phyloP scores from a whole-genome alignment of 2,797 vertebrate genomes.

The Anguilla marmorata region DNA sequence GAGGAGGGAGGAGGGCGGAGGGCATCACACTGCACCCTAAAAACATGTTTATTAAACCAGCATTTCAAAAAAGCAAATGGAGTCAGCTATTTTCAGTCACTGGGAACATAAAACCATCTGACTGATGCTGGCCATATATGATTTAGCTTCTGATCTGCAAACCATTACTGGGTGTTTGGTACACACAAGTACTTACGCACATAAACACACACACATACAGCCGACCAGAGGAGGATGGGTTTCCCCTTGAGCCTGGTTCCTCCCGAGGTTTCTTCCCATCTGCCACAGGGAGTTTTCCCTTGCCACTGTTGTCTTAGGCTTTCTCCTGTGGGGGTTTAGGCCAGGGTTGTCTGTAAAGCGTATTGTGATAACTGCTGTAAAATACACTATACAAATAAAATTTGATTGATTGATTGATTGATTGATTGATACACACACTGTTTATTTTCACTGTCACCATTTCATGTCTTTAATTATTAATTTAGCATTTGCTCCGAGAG shows the following conservation, averaged over 20 bases:
- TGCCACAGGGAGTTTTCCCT: no score
- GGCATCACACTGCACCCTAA: background rate
- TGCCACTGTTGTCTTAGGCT: no score
- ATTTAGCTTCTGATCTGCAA: background rate
- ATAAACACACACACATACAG: background rate
- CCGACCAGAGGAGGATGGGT: no score
- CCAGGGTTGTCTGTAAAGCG: no score
- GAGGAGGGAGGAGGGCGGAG: conserved; percentile 5
- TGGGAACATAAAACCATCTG: background rate
- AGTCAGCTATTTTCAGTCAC: background rate
- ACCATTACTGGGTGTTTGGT: no score
- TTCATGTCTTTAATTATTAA: background rate
- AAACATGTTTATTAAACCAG: background rate
- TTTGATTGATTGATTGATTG: no score
- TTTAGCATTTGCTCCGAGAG: background rate
- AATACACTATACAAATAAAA: no score
- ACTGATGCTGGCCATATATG: background rate
- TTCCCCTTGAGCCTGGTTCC: no score
- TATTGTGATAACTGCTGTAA: no score
- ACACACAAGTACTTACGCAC: background rate
- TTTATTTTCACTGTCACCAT: background rate
- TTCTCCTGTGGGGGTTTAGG: no score
- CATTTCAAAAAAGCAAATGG: background rate
- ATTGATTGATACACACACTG: no score
- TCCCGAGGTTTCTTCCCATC: no score